phyloP scores from a whole-genome alignment of 2,113 vertebrate genomes.

The Gymnocephalus cernua region DNA sequence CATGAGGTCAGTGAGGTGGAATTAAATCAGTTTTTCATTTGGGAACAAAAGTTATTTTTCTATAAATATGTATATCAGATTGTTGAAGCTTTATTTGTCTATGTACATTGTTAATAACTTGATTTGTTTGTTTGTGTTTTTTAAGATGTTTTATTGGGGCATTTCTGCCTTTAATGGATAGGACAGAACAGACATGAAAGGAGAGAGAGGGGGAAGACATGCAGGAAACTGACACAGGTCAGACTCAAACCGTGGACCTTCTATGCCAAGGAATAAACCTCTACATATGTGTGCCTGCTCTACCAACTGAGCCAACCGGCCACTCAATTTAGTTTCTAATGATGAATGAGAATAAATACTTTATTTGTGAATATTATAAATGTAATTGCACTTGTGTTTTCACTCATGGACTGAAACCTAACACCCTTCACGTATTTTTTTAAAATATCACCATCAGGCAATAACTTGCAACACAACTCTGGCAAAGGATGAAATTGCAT shows the following conservation, averaged over 20 bases:
- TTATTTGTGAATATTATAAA: not conserved
- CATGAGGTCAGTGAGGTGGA: not conserved
- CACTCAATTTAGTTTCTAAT: too few relatives aligned
- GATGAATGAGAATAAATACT: slow-evolving; percentile 4
- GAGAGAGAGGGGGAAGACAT: too few relatives aligned
- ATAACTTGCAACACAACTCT: not conserved
- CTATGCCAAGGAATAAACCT: too few relatives aligned
- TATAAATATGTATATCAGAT: not conserved
- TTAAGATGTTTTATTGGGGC: too few relatives aligned
- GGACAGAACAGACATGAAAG: too few relatives aligned
- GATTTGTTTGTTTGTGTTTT: slow-evolving; percentile 7
- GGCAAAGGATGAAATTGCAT: not conserved
- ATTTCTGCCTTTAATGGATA: too few relatives aligned
- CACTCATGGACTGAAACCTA: not conserved
- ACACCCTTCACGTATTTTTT: not conserved
- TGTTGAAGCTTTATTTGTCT: not conserved
- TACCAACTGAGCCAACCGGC: too few relatives aligned
- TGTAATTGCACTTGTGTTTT: not conserved
- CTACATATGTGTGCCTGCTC: too few relatives aligned
- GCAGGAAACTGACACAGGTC: too few relatives aligned
- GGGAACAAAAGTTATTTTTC: not conserved
- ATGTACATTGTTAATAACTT: not conserved
- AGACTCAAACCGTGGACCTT: too few relatives aligned
- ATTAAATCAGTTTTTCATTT: not conserved
- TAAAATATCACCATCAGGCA: not conserved